phyloP scores from a whole-genome alignment of 1,140 invertebrate genomes.

The Drosophila nannoptera region DNA sequence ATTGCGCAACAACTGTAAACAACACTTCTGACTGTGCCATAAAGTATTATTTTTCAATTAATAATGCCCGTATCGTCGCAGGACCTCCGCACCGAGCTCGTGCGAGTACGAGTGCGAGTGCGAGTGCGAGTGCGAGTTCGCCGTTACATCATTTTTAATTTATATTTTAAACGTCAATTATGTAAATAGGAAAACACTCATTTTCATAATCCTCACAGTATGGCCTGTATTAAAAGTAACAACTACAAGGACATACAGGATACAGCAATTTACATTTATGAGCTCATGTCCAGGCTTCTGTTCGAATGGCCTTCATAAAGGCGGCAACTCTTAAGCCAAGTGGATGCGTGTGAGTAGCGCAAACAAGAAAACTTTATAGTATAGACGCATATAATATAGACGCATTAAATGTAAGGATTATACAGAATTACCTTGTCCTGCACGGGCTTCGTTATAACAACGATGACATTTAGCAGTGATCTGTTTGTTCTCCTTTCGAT shows the following conservation, averaged over 20 bases:
- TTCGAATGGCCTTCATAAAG: constrained; percentile 1
- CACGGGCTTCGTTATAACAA: too few species aligned
- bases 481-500: too few species aligned
- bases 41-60: constrained; percentile 70
- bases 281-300: constrained; percentile 24
- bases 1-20: constrained; percentile 13
- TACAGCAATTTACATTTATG: constrained; percentile 61
- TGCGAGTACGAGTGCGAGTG: not conserved
- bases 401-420: constrained; percentile 1
- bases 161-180: constrained; percentile 74
- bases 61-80: constrained; percentile 23
- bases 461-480: too few species aligned
- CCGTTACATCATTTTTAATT: constrained; percentile 36
- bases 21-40: constrained; percentile 6
- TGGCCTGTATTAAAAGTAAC: constrained; percentile 34
- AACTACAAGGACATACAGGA: constrained; percentile 33
- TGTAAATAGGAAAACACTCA: constrained; percentile 53
- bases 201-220: constrained; percentile 63
- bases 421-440: too few species aligned
- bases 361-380: not conserved
- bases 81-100: not conserved
- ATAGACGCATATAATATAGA: not conserved
- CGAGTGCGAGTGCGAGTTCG: not conserved
- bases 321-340: not conserved
- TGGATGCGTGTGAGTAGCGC: not conserved